Conservation (phyloP, 2,113 vertebrate genomes). For the Aldabrachelys gigantea region DNA sequence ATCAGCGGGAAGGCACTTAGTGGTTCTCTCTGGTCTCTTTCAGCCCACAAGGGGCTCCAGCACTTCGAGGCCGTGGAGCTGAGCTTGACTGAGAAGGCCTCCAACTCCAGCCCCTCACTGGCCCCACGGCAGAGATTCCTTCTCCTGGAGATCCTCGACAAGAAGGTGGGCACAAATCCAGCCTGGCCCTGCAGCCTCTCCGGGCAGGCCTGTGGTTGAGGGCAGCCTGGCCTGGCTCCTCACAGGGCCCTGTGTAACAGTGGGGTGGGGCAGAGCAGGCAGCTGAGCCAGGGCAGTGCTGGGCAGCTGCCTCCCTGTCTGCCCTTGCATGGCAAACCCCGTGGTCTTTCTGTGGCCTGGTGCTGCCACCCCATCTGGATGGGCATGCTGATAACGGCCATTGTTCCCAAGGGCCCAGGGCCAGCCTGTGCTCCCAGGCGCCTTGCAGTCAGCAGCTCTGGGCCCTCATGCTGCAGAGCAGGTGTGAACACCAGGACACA, state of each 20-base stretch:
- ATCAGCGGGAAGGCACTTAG: no score
- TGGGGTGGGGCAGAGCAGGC: neutral
- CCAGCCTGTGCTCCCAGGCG: neutral
- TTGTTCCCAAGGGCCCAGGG: no score
- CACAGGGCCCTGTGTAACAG: neutral
- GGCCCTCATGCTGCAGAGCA: neutral
- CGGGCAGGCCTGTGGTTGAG: neutral
- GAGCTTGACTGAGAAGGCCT: slow-evolving; percentile 74
- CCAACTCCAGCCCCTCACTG: slow-evolving; percentile 64
- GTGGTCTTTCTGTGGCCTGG: no score
- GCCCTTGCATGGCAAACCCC: no score
- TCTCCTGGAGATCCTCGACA: slow-evolving; percentile 87
- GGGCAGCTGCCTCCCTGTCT: neutral
- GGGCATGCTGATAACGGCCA: no score
- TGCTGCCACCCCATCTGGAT: no score
- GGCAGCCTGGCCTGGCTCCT: neutral
- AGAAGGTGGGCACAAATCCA: slow-evolving; percentile 83
- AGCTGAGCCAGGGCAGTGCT: neutral
- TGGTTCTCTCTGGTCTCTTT: neutral
- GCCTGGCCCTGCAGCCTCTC: neutral
- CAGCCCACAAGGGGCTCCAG: slow-evolving; percentile 94
- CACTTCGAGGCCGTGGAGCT: slow-evolving; percentile 92
- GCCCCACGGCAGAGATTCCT: slow-evolving; percentile 92
- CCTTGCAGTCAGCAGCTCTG: neutral
- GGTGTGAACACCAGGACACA: neutral